Evolutionary conservation across 2,888 invertebrate species (phyloP).

Genomic region (Agapostemon virescens): DNA sequence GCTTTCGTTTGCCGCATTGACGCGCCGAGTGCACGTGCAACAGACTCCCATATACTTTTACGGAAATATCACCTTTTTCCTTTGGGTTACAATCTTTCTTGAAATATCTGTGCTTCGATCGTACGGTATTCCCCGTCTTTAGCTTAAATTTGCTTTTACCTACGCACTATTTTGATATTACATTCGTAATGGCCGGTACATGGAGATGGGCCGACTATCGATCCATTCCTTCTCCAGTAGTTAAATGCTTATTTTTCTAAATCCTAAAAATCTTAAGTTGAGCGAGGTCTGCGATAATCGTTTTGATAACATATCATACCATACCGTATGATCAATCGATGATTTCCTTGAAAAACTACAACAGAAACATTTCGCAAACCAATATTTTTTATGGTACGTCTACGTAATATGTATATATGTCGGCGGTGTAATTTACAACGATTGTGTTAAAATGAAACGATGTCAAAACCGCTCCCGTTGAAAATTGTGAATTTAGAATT

Average conservation of each 20-base stretch:
- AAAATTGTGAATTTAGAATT: constrained; percentile 12
- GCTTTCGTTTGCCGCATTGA: constrained; percentile 64
- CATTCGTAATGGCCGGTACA: constrained; percentile 57
- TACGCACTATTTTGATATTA: constrained; percentile 52
- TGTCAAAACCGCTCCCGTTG: not conserved
- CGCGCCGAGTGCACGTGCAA: constrained; percentile 69
- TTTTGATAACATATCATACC: not conserved
- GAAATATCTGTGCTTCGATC: not conserved
- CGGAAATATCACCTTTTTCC: constrained; percentile 16
- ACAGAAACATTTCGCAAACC: not conserved
- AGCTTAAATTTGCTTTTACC: constrained; percentile 18
- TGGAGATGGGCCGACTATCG: constrained; percentile 55
- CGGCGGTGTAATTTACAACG: constrained; percentile 33
- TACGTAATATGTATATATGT: constrained; percentile 24
- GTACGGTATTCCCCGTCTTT: not conserved
- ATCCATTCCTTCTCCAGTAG: constrained; percentile 42
- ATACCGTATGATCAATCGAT: not conserved
- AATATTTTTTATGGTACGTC: not conserved
- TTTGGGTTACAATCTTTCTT: not conserved
- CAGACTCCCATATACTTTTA: constrained; percentile 54
- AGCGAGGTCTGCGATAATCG: not conserved
- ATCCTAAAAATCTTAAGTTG: constrained; percentile 24
- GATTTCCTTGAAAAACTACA: not conserved
- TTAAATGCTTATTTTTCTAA: constrained; percentile 32
- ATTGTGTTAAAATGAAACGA: constrained; percentile 22